These are phyloP conservation scores for Pan paniscus DNA, from an alignment of 2,113 vertebrate genomes.

Conservation along the genomic window DNA sequence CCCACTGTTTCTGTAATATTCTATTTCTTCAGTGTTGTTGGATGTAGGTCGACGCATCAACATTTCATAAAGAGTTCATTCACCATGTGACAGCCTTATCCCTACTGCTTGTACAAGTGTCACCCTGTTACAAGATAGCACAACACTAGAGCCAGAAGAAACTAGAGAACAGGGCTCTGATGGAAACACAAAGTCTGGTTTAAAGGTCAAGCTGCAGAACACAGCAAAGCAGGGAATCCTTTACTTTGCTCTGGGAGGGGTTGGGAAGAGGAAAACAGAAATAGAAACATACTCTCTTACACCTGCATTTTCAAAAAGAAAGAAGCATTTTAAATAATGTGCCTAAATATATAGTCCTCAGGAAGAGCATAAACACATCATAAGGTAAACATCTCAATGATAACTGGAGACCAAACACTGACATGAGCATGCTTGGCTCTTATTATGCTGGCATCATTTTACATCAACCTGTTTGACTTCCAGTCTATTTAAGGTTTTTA, in stretches of 20 bases:
- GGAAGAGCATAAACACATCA: not conserved
- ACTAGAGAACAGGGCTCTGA: not conserved
- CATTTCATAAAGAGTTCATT: constrained; percentile 38
- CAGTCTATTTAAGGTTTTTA: not conserved
- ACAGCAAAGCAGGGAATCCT: not conserved
- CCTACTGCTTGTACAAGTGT: not conserved
- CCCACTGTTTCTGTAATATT: not conserved
- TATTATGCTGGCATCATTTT: not conserved
- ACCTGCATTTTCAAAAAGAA: not conserved
- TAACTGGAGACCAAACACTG: not conserved
- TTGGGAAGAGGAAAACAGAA: not conserved
- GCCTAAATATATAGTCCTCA: not conserved
- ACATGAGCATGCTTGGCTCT: not conserved
- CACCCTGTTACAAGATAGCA: constrained; percentile 35
- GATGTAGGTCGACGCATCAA: not conserved
- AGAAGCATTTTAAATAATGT: not conserved
- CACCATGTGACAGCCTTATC: not conserved
- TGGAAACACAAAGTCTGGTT: constrained; percentile 31
- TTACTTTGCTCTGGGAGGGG: not conserved
- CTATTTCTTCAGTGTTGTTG: not conserved
- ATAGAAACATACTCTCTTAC: not conserved
- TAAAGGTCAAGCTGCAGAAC: constrained; percentile 63
- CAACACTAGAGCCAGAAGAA: not conserved
- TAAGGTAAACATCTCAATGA: not conserved
- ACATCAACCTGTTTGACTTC: not conserved